phyloP scores from a whole-genome alignment of 1,140 invertebrate genomes.

The Bombus sibiricus region DNA sequence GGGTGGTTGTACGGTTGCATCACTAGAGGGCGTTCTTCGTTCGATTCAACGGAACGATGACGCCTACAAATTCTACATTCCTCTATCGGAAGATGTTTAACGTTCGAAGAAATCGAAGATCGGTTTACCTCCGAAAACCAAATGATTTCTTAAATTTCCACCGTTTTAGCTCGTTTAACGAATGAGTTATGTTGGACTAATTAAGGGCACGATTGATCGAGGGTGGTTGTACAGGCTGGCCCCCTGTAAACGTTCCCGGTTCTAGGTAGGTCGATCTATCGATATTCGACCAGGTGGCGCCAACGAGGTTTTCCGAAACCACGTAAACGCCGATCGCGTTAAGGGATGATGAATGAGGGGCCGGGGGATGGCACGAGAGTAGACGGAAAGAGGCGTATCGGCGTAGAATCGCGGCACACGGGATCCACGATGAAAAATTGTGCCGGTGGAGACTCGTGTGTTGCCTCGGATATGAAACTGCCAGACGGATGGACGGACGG shows the following conservation, averaged over 20 bases:
- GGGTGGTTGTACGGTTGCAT: too few relatives aligned
- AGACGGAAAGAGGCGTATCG: constrained; percentile 37
- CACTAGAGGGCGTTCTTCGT: too few relatives aligned
- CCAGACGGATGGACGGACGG: constrained; percentile 71
- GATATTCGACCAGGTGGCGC: constrained; percentile 75
- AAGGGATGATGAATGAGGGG: constrained; percentile 65
- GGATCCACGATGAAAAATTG: constrained; percentile 76
- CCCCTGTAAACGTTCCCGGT: not conserved
- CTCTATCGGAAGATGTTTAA: not conserved
- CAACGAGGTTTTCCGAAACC: constrained; percentile 72
- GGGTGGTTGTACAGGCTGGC: constrained; percentile 41
- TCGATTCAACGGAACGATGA: too few relatives aligned
- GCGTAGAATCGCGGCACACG: not conserved
- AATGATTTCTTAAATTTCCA: not conserved
- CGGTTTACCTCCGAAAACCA: not conserved
- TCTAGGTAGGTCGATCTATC: constrained; percentile 57
- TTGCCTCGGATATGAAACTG: constrained; percentile 70
- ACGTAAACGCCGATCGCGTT: constrained; percentile 64
- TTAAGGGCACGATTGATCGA: constrained; percentile 57
- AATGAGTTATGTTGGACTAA: constrained; percentile 28
- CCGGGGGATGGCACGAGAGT: constrained; percentile 33
- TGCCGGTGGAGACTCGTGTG: constrained; percentile 55
- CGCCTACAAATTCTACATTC: too few relatives aligned
- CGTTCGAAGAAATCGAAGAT: too few relatives aligned
- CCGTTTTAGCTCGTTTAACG: not conserved